Conservation (phyloP, 1,140 invertebrate genomes). For the Drepana arcuata region DNA sequence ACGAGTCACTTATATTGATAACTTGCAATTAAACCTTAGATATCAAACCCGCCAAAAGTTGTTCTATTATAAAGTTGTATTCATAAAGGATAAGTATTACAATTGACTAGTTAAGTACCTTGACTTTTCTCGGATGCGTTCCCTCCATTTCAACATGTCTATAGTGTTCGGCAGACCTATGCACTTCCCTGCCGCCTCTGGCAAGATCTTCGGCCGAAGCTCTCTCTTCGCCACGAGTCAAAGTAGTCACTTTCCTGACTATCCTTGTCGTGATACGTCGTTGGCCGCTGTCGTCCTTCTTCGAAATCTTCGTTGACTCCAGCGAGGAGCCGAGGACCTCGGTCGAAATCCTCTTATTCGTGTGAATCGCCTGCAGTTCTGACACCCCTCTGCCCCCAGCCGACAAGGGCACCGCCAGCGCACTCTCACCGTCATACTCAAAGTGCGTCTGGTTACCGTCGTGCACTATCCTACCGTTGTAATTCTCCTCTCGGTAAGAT, state of each 20-base stretch:
- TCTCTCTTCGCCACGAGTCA: slow-evolving; percentile 89
- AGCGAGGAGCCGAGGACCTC: slow-evolving; percentile 87
- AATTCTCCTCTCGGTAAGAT: slow-evolving; percentile 54
- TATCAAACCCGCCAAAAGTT: no score
- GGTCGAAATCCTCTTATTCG: slow-evolving; percentile 85
- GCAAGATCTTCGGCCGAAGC: slow-evolving; percentile 81
- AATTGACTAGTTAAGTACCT: no score
- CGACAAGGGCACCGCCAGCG: slow-evolving; percentile 45
- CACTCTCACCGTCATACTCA: slow-evolving; percentile 63
- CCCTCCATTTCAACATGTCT: slow-evolving; percentile 65
- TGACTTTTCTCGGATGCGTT: slow-evolving; percentile 73
- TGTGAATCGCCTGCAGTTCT: slow-evolving; percentile 83
- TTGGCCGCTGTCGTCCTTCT: slow-evolving; percentile 79
- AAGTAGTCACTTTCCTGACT: slow-evolving; percentile 90
- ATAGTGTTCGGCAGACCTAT: slow-evolving; percentile 63
- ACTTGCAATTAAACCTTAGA: no score
- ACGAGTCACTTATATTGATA: no score
- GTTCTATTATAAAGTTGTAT: no score
- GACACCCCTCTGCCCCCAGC: slow-evolving; percentile 57
- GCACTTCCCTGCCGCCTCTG: slow-evolving; percentile 65
- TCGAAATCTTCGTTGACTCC: slow-evolving; percentile 85
- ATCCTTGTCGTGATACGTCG: slow-evolving; percentile 89
- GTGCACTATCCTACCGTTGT: slow-evolving; percentile 63
- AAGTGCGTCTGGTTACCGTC: slow-evolving; percentile 69
- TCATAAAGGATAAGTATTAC: no score